A percentile compares a stretch with the other conserved stretches of the same genome.
Conservation (phyloP, 2,888 invertebrate species). For the Cybosia mesomella region DNA sequence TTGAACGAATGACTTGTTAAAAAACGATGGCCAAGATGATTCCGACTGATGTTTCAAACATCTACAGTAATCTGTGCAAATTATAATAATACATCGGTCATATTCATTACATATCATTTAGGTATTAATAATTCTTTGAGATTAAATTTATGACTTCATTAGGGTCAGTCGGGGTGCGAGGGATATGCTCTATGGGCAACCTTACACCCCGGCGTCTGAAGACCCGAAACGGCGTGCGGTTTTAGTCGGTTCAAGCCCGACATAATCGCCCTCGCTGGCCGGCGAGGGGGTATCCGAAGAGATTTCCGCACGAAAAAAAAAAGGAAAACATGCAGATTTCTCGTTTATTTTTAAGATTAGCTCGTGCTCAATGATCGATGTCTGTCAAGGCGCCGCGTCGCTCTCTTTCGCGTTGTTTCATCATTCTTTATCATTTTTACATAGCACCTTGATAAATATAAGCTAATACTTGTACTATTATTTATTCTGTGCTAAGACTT, state of each 20-base stretch:
- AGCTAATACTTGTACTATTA: too few species aligned
- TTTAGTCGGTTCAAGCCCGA: too few species aligned
- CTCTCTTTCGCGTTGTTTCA: neutral
- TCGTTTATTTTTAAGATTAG: neutral
- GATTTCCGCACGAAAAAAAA: too few species aligned
- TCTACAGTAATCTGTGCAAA: neutral
- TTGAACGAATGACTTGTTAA: neutral
- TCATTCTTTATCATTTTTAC: neutral
- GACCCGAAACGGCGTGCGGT: too few species aligned
- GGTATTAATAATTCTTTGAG: neutral
- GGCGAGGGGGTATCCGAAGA: too few species aligned
- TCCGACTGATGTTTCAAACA: neutral
- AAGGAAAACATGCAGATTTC: neutral
- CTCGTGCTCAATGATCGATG: neutral
- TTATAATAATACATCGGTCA: neutral
- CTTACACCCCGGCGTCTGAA: too few species aligned
- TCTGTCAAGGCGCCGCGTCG: neutral
- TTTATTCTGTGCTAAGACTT: too few species aligned
- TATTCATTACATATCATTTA: neutral
- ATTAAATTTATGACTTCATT: neutral
- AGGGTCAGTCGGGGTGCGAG: too few species aligned
- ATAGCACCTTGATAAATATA: too few species aligned
- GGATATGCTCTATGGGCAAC: too few species aligned
- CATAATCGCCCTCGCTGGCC: too few species aligned
- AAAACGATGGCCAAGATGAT: neutral